Base-by-base conservation (phyloP, 2,113 vertebrate genomes). In the Speoplatyrhinus poulsoni region DNA sequence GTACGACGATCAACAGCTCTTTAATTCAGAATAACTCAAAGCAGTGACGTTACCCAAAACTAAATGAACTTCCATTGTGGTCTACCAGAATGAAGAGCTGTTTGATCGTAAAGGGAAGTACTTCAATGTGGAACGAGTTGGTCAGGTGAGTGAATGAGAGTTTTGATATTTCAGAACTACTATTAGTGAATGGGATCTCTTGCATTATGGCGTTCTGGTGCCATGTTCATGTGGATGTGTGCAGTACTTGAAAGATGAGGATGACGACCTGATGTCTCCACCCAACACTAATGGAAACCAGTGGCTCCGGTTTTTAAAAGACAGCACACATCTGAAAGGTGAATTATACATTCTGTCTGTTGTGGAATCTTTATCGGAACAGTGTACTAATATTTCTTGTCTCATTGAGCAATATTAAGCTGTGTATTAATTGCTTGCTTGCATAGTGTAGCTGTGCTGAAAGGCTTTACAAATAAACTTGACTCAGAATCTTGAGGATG, bases 21-120 rank as follows among this genome's bases (percentile, higher is more conserved):
- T 4, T 55, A 0, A 19, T 49, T 26, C 17, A 64, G n/a, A 12
- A 12, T 32, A 36, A 36, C 11, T 17, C 41, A 16, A 33, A 3
- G 32, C 12, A 46, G 0, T 48, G 11, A 63, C 61, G 8, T 65
- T 13, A 11, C 33, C 7, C 19, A 46, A 26, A 41, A 0, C 6
- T 0, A 54, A 7, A 46, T 75, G 17, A 0, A 69, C 49, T 66
- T 26, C 9, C 12, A 60, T 6, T 64, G 46, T 62, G 78, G 69
- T 73, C 69, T 87, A 56, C 76, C 82, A 99, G 98, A 96, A 98
- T 56, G 95, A 98, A 72, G 97, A 98, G 57, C 95, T 99, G 76
- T 99, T 98, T 85, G 95, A 94, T 87, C 94, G 95, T 46, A 99
- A 98, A 91, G 98, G 98, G 83, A 99, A 99, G 80, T 99, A 99